Base-by-base conservation (phyloP, 2,888 invertebrate species). In the Trisateles emortualis region DNA sequence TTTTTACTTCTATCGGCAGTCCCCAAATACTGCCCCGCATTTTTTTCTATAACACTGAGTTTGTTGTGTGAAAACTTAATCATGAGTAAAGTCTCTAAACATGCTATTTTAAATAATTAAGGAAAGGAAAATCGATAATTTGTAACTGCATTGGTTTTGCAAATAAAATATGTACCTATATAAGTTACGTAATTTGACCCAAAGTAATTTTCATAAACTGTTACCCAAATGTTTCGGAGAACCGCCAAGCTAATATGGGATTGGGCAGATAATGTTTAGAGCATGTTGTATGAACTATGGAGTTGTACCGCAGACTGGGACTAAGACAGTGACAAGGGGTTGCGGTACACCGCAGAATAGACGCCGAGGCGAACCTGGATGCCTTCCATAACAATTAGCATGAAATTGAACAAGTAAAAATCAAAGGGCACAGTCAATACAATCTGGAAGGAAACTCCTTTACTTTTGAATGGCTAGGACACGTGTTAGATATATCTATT, bases 261-360 rank as follows among this genome's bases (percentile, higher is more conserved):
- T 33, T 26, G 24, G 41, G 2, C n/a, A 36, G 49, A 42, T 49
- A 26, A 42, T 49, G 49, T 29, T 49, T 42, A 29, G 19, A 42
- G 35, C 35, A 36, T 49, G n/a, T 26, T 36, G 35, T 19, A 13
- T 49, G 35, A 49, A 49, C 39, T 41, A 48, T 48, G 32, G 32
- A 48, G 24, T 40, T 10, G 24, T 16, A 48, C 33, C 24, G 17
- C 33, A 41, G 48, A 33, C 22, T 24, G 32, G 40, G 35, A 17
- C 35, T 42, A 35, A 42, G 42, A 49, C 41, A 49, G 41, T 49
- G 49, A 49, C 42, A 29, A 36, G 41, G 41, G 49, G 29, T 19
- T 49, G 49, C 29, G 42, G 49, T 42, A 8, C 1, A 11, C 49
- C 42, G 19, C 29, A n/a, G 29, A 41, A 19, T 49, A 49, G 42